Base-by-base conservation (phyloP, 2,888 invertebrate genomes). In the Melanargia galathea region DNA sequence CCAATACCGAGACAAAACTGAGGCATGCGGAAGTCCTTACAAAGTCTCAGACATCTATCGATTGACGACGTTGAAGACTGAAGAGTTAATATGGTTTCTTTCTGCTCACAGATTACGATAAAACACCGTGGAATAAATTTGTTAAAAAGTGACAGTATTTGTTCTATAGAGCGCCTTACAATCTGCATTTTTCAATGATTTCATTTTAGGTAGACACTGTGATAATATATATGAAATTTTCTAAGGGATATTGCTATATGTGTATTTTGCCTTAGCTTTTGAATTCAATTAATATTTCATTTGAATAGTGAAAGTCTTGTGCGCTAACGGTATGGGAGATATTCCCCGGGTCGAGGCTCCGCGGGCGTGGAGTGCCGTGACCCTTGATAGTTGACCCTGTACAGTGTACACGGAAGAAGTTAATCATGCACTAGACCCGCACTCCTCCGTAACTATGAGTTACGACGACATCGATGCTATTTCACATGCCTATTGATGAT, bases 371-470 rank as follows among this genome's bases (percentile, higher is more conserved):
- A 13, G 57, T 63, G 66, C 73, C 79, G 72, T 84, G 87, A 88
- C 88, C 88, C 79, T 76, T 76, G 79, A 79, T 78, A 71, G 77
- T 80, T 87, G 88, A 88, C 87, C 88, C 86, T 81, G 75, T 74
- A 80, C 80, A 77, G 86, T 81, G 75, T 74, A 80, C 80, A 77
- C 87, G 89, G 90, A 90, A 89, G 88, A 83, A 81, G 83, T 85
- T 86, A 87, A 87, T 90, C 86, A 86, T 75, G 78, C 74, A 72
- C 73, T 74, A 72, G 73, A 71, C 74, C 69, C 76, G 77, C 77
- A 73, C 71, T 66, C 64, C 68, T 68, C 64, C 68, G 64, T 68
- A 70, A 73, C 75, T 77, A 73, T 77, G 75, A 78, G 69, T 77
- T 81, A 82, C 75, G 73, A 73, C 67, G 74, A 76, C 75, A 77